Evolutionary conservation across 2,797 vertebrate species (phyloP), one percentile per base, ranked within the genome.

Genomic region (Trachurus trachurus): DNA sequence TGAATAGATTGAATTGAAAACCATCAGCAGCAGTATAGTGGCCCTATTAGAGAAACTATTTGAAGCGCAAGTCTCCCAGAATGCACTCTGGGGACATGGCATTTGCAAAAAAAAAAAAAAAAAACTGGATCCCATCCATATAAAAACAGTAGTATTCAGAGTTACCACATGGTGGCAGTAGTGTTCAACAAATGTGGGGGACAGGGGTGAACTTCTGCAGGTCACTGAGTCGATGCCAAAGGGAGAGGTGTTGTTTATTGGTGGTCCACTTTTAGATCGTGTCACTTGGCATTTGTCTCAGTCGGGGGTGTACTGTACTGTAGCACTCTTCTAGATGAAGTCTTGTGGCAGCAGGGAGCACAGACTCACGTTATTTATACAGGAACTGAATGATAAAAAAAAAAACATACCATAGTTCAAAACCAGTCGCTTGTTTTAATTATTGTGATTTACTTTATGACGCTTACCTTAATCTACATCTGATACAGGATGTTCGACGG

Each of bases 181-280:
- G 54, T 47, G 66, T 34, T 17, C 63, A 81, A 37, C 42, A 54
- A 39, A 73, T 19, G 2, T 16, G 0, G 0, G 12, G 29, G 3
- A 16, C 16, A 15, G n/a, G 2, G 1, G n/a, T 3, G 16, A 17
- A 5, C 34, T 56, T 10, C 2, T 31, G 21, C 61, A 64, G 80
- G 80, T 87, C 86, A 82, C 16, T 45, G 53, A 64, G 79, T 47
- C 74, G 63, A 22, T 54, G 44, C 61, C 71, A 62, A 29, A 74
- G 47, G 52, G 44, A 53, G 88, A 85, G 81, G 85, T 88, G 92
- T 91, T 92, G 78, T 90, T 93, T 88, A 84, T 89, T 86, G 63
- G 52, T 74, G 65, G 65, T 91, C 86, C 76, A 62, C 83, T 85
- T 94, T 93, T 92, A 92, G 90, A 84, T 80, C 70, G 45, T 68